Conservation (phyloP, 23 tunicate genomes). For the Pegea sp. region DNA sequence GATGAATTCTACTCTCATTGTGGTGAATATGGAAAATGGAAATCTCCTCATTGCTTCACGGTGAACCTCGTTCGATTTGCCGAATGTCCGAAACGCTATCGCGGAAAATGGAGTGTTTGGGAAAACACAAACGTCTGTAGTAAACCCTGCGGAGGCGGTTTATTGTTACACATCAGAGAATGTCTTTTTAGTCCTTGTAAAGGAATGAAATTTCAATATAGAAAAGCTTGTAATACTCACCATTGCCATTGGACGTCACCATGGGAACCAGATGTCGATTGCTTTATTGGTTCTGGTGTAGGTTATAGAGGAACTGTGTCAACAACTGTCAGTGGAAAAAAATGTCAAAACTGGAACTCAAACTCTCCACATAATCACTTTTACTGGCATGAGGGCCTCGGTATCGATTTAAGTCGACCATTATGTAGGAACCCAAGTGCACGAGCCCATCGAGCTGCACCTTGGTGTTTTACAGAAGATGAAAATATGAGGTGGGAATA, state of each 20-base stretch:
- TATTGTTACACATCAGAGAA: conserved; percentile 17
- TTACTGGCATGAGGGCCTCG: conserved; percentile 5
- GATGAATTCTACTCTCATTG: conserved; percentile 16
- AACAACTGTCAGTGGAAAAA: conserved; percentile 4
- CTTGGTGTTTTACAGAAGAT: conserved; percentile 51
- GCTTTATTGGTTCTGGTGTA: conserved; percentile 38
- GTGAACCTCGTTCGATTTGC: not conserved
- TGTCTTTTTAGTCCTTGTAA: conserved; percentile 44
- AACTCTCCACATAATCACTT: conserved; percentile 5
- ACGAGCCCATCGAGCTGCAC: conserved; percentile 14
- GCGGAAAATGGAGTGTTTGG: conserved; percentile 38
- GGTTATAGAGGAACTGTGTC: conserved; percentile 15
- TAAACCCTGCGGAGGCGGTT: conserved; percentile 30
- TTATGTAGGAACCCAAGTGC: conserved; percentile 65
- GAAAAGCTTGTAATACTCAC: conserved; percentile 21
- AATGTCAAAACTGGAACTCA: conserved; percentile 15
- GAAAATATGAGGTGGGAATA: conserved; percentile 37
- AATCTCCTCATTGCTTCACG: not conserved
- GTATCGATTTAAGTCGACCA: conserved; percentile 2
- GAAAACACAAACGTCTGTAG: conserved; percentile 12
- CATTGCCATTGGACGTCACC: conserved; percentile 13
- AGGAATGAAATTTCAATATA: conserved; percentile 19
- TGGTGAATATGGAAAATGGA: not conserved
- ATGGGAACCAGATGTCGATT: conserved; percentile 15
- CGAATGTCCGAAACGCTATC: conserved; percentile 26